These are phyloP conservation scores for Acronicta alni DNA, from an alignment of 2,888 invertebrate genomes.

Conservation along the genomic window DNA sequence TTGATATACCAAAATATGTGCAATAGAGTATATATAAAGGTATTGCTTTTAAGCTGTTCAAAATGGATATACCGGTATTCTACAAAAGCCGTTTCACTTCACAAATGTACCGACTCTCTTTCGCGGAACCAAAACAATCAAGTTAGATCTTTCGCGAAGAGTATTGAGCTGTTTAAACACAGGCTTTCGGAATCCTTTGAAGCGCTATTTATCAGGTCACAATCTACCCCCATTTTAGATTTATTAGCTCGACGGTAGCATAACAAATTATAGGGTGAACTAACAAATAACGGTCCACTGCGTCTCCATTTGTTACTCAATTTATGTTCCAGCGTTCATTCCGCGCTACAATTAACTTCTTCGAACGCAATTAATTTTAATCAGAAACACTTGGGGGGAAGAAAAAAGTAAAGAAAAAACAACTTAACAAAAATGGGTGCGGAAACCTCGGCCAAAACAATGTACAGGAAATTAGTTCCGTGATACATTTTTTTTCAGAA, in stretches of 20 bases:
- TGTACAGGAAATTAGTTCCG: constrained; percentile 44
- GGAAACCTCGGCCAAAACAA: constrained; percentile 48
- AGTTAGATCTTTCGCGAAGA: constrained; percentile 32
- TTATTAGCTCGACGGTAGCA: constrained; percentile 54
- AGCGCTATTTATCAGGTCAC: constrained; percentile 46
- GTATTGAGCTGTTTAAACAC: constrained; percentile 40
- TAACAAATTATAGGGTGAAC: constrained; percentile 61
- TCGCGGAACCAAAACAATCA: constrained; percentile 31
- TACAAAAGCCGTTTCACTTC: constrained; percentile 12
- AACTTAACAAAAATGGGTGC: constrained; percentile 58
- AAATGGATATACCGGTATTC: constrained; percentile 15
- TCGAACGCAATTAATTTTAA: constrained; percentile 81
- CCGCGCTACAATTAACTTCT: constrained; percentile 78
- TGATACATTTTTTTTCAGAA: constrained; percentile 30
- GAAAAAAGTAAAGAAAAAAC: constrained; percentile 67
- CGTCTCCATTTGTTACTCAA: constrained; percentile 72
- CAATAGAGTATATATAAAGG: neutral
- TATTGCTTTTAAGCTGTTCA: constrained; percentile 9
- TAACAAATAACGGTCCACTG: constrained; percentile 62
- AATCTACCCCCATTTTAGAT: constrained; percentile 50
- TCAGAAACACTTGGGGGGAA: constrained; percentile 72
- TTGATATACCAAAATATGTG: too few species aligned
- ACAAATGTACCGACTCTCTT: constrained; percentile 20
- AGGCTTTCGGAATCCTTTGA: constrained; percentile 43
- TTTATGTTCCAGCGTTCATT: constrained; percentile 71